A percentile compares a stretch with the other conserved stretches of the same genome.
Conservation (phyloP, 2,888 invertebrate species). For the Subacronicta megacephala region DNA sequence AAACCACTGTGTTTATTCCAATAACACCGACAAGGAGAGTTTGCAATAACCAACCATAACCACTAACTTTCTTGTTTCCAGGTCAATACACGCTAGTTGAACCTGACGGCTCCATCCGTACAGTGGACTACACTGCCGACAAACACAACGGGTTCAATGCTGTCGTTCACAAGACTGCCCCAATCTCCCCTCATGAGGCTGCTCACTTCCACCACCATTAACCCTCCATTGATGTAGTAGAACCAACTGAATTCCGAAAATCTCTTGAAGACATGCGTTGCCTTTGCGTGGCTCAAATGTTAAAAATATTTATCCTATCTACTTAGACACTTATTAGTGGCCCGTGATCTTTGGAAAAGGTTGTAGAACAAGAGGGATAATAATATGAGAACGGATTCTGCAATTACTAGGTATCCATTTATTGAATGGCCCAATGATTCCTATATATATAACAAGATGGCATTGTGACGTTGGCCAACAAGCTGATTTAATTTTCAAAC, state of each 20-base stretch:
- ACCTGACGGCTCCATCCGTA: conserved; percentile 86
- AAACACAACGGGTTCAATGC: conserved; percentile 87
- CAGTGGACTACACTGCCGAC: conserved; percentile 87
- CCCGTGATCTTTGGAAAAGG: too few relatives aligned
- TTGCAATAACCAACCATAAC: neutral
- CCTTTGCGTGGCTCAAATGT: too few relatives aligned
- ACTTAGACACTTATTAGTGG: too few relatives aligned
- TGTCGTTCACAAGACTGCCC: conserved; percentile 84
- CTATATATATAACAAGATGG: too few relatives aligned
- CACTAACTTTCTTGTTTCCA: conserved; percentile 51
- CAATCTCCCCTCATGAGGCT: conserved; percentile 82
- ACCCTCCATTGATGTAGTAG: conserved; percentile 2
- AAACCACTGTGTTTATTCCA: neutral
- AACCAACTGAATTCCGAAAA: conserved; percentile 21
- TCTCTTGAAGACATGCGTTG: neutral
- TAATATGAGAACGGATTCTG: too few relatives aligned
- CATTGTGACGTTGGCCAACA: too few relatives aligned
- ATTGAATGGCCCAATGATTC: too few relatives aligned
- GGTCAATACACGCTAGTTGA: conserved; percentile 87
- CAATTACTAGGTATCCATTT: too few relatives aligned
- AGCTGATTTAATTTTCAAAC: too few relatives aligned
- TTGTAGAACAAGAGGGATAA: too few relatives aligned
- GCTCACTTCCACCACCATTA: conserved; percentile 68
- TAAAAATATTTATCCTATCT: too few relatives aligned
- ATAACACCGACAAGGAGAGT: neutral